Evolutionary conservation across 2,113 vertebrate genomes (phyloP).

Genomic region (Capreolus pygargus): DNA sequence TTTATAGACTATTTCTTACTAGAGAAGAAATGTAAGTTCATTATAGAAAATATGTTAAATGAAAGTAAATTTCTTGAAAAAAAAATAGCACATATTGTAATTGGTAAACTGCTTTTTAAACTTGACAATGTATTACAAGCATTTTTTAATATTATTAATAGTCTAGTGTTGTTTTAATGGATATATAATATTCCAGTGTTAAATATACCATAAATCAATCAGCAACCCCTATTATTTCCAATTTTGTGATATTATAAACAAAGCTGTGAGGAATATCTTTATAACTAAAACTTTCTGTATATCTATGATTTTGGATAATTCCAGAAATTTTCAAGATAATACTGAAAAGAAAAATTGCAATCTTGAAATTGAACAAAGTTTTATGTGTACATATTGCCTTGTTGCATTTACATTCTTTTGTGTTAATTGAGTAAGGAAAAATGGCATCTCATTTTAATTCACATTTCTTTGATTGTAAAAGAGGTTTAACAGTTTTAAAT

Average conservation of each 20-base stretch:
- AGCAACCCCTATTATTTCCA: not conserved
- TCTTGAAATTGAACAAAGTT: not conserved
- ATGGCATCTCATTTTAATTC: conserved; percentile 15
- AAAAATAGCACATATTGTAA: not conserved
- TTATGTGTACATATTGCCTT: not conserved
- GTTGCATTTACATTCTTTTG: not conserved
- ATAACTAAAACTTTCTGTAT: not conserved
- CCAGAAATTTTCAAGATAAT: conserved; percentile 16
- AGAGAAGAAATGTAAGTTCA: not conserved
- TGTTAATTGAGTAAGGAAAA: not conserved
- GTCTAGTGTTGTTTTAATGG: conserved; percentile 6
- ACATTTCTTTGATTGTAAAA: not conserved
- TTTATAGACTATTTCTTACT: conserved; percentile 15
- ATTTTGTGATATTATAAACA: conserved; percentile 11
- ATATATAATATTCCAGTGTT: not conserved
- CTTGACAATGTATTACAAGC: not conserved
- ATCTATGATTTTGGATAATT: not conserved
- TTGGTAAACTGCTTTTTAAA: not conserved
- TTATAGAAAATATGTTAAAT: conserved; percentile 31
- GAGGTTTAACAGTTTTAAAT: not conserved
- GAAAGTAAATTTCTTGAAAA: conserved; percentile 12
- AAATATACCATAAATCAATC: conserved; percentile 1
- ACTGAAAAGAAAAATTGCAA: not conserved
- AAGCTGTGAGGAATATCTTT: not conserved
- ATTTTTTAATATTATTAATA: conserved; percentile 27